Conservation (phyloP, 2,113 vertebrate species). For the Melanocharis versteri region DNA sequence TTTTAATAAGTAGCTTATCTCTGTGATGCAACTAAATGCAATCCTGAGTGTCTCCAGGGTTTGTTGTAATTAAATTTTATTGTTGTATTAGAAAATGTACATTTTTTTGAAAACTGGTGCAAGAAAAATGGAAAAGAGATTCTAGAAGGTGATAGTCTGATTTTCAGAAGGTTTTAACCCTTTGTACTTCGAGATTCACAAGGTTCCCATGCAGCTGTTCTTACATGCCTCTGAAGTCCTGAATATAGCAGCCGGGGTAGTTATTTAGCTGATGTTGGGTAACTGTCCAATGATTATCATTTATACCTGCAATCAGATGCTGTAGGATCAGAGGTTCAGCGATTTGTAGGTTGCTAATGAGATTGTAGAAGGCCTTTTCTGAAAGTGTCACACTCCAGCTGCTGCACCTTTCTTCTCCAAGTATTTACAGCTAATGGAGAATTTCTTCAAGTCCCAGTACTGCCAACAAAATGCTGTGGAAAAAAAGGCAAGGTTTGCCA, state of each 20-base stretch:
- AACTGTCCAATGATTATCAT: neutral
- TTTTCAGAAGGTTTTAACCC: conserved; percentile 33
- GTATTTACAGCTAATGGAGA: neutral
- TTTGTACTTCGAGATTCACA: neutral
- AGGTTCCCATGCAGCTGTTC: neutral
- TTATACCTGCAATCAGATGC: neutral
- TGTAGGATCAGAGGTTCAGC: neutral
- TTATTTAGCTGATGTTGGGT: neutral
- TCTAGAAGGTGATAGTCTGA: neutral
- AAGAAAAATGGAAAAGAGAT: conserved; percentile 18
- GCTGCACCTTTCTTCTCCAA: neutral
- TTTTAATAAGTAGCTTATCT: conserved; percentile 61
- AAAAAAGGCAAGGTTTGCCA: neutral
- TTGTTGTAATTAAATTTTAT: conserved; percentile 59
- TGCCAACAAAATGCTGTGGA: neutral
- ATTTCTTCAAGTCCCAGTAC: neutral
- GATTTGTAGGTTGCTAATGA: neutral
- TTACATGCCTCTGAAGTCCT: neutral
- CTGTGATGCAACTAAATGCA: conserved; percentile 45
- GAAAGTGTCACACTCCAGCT: neutral
- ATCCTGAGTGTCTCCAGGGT: conserved; percentile 29
- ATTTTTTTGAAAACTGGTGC: conserved; percentile 15
- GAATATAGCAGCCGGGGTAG: neutral
- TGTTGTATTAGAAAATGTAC: conserved; percentile 45
- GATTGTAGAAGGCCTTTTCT: neutral